Evolutionary conservation across 2,888 invertebrate species (phyloP).

Genomic region (Deilephila porcellus): DNA sequence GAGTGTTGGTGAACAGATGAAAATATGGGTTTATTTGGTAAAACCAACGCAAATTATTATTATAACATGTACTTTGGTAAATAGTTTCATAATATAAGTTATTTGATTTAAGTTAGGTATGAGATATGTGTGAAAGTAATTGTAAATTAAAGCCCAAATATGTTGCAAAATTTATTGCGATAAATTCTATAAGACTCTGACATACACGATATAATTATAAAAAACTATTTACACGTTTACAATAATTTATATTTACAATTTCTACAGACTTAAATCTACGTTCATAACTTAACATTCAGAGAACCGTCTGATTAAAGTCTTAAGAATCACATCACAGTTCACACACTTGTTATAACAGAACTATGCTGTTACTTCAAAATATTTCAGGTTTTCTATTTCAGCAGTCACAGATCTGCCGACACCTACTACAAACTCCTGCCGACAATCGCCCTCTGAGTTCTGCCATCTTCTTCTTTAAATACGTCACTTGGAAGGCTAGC

Average conservation of each 20-base stretch:
- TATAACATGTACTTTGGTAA: too few relatives aligned
- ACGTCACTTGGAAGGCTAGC: slow-evolving; percentile 94
- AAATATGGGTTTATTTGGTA: too few relatives aligned
- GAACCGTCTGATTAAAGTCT: background rate
- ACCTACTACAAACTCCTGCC: slow-evolving; percentile 64
- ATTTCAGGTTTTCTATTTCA: background rate
- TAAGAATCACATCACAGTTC: background rate
- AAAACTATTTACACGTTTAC: slow-evolving; percentile 19
- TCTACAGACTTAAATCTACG: background rate
- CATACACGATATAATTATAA: slow-evolving; percentile 7
- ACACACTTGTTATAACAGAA: background rate
- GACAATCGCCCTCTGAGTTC: slow-evolving; percentile 89
- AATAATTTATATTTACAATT: slow-evolving; percentile 26
- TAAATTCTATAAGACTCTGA: slow-evolving; percentile 22
- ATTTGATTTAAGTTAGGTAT: background rate
- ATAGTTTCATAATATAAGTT: too few relatives aligned
- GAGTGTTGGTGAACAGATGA: too few relatives aligned
- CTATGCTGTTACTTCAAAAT: background rate
- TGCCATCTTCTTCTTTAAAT: slow-evolving; percentile 94
- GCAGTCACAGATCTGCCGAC: slow-evolving; percentile 42
- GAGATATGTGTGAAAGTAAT: background rate
- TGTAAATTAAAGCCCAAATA: background rate
- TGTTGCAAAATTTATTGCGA: slow-evolving; percentile 1
- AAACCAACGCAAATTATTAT: too few relatives aligned
- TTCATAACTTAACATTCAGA: background rate